Base-by-base conservation (phyloP, 2,888 invertebrate species). In the Cheilosia urbana region DNA sequence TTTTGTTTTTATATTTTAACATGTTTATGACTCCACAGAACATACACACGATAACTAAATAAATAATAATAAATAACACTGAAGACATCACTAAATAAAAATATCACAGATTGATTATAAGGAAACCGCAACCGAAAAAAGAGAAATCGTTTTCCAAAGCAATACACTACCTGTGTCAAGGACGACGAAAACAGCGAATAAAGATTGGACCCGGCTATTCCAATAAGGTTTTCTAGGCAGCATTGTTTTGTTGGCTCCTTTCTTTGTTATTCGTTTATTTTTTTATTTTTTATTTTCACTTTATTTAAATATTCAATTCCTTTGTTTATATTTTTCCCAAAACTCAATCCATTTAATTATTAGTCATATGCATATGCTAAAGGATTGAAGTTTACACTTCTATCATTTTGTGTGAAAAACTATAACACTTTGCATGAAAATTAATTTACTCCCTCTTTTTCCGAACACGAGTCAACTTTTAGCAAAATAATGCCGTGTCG, bases 141-240 rank as follows among this genome's bases (percentile, higher is more conserved):
- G 37, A 2, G 11, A 37, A 37, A 37, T 11, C 3, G 2, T 21
- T 30, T 62, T 30, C 42, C 58, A 19, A 55, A 37, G 15, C 17
- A 81, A 57, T 30, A 37, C 27, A 55, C 30, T 84, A 85, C 85
- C 85, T 81, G 76, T 81, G 72, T 85, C 85, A 85, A 85, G 85
- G 85, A 81, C 76, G 68, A 85, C 66, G 45, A 80, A 85, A 77
- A 85, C 81, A 85, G 77, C 77, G 57, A 76, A 81, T 45, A 77
- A 45, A 57, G 76, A 77, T 76, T 85, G 72, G 19, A 77, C 62
- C 30, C 72, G 71, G 80, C 80, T 80, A 76, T 65, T 80, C 62
- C 57, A 71, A 21, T 62, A 49, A 40, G n/a, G 24, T 66, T 66
- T 80, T 40, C 76, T 76, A 24, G 55, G 34, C 72, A 72, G 57